phyloP scores from a whole-genome alignment of 2,113 vertebrate species.

The Zosterops lateralis region DNA sequence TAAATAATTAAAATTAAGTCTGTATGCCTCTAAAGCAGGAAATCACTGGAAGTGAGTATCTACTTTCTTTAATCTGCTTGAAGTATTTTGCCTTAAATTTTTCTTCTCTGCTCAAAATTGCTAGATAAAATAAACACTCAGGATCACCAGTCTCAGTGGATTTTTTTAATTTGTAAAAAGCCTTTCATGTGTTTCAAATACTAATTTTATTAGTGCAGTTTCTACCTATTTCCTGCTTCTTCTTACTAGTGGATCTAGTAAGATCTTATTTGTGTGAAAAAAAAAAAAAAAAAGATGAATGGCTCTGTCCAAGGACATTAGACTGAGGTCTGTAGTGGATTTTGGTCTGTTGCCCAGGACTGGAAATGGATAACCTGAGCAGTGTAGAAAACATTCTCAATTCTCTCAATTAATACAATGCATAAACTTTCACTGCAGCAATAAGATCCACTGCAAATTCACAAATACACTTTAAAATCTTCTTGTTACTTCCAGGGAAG shows the following conservation, averaged over 20 bases:
- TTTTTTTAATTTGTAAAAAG: background rate
- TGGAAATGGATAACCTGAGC: constrained; percentile 2
- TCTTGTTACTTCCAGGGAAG: background rate
- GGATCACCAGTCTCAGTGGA: background rate
- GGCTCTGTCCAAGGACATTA: background rate
- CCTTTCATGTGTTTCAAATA: background rate
- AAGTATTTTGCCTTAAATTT: background rate
- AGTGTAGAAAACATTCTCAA: constrained; percentile 1
- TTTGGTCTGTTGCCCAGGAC: constrained; percentile 18
- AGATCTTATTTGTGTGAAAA: background rate
- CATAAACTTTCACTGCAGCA: background rate
- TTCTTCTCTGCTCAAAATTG: background rate
- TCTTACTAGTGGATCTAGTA: background rate
- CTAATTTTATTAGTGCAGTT: background rate
- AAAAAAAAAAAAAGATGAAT: background rate
- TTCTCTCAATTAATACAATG: constrained; percentile 3
- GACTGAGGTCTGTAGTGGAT: background rate
- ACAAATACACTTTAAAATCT: background rate
- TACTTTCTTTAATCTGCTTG: background rate
- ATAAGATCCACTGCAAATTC: background rate
- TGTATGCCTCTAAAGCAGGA: background rate
- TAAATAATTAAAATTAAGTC: background rate
- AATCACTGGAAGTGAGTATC: background rate
- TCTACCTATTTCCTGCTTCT: background rate
- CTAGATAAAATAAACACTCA: background rate